These are phyloP conservation scores for Chrysopa pallens DNA, from an alignment of 1,140 invertebrate genomes.

Conservation along the genomic window DNA sequence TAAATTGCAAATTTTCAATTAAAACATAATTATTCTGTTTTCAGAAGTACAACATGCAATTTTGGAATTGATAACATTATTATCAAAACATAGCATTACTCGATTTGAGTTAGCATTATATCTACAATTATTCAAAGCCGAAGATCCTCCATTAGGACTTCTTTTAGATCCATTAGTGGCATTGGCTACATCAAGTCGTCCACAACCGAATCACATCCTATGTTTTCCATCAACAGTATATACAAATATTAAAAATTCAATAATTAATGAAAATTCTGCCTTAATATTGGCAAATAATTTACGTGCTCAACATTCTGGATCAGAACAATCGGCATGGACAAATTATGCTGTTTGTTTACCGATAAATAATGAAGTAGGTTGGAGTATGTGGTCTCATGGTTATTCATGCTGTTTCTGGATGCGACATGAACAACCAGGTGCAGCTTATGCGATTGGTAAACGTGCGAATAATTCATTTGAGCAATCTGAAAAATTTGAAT, in stretches of 20 bases:
- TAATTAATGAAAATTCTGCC: not conserved
- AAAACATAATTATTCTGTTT: slow-evolving; percentile 11
- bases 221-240: slow-evolving; percentile 25
- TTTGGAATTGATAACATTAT: slow-evolving; percentile 34
- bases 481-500: slow-evolving; percentile 3
- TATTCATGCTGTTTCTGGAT: slow-evolving; percentile 40
- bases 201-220: slow-evolving; percentile 36
- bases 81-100: slow-evolving; percentile 33
- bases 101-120: slow-evolving; percentile 31
- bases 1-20: too few relatives aligned
- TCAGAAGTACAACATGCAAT: slow-evolving; percentile 36
- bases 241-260: not conserved
- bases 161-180: slow-evolving; percentile 31
- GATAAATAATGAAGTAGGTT: slow-evolving; percentile 29
- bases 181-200: slow-evolving; percentile 24
- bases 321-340: slow-evolving; percentile 27
- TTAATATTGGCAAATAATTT: too few relatives aligned
- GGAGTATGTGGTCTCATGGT: slow-evolving; percentile 42
- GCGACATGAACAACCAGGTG: slow-evolving; percentile 13
- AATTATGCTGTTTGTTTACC: slow-evolving; percentile 27
- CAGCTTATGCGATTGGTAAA: not conserved
- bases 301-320: not conserved
- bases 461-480: not conserved
- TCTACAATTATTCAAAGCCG: slow-evolving; percentile 32
- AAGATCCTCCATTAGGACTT: slow-evolving; percentile 27